These are phyloP conservation scores for Onychomys torridus DNA, from an alignment of 2,797 vertebrate species.

Conservation along the genomic window DNA sequence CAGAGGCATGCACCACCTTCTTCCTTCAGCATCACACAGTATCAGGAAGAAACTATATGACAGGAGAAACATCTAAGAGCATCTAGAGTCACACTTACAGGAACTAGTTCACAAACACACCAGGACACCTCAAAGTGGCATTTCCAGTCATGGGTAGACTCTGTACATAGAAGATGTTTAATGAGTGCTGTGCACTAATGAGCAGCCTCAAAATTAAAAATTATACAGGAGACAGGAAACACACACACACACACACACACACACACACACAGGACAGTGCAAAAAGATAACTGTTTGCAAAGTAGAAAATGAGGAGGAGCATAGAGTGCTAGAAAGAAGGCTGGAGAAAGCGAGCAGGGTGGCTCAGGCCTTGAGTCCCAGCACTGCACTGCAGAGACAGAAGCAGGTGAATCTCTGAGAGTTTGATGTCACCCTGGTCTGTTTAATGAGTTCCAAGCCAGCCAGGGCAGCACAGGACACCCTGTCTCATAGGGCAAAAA, in stretches of 20 bases:
- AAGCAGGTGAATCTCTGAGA: neutral
- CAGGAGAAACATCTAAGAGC: neutral
- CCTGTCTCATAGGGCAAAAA: neutral
- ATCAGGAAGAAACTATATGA: neutral
- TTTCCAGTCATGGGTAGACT: neutral
- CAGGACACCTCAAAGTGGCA: neutral
- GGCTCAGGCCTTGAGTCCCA: neutral
- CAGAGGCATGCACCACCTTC: neutral
- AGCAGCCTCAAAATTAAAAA: constrained; percentile 3
- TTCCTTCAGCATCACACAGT: neutral
- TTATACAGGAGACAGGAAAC: neutral
- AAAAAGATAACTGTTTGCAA: neutral
- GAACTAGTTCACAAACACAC: neutral
- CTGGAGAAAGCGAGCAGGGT: neutral
- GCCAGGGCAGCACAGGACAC: neutral
- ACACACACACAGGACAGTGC: neutral
- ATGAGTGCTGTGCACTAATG: neutral
- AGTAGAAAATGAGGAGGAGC: neutral
- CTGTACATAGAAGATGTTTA: constrained; percentile 35
- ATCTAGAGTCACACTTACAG: neutral
- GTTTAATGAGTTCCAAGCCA: neutral
- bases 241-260: neutral
- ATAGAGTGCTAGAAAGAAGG: neutral
- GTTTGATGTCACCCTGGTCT: neutral
- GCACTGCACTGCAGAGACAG: neutral